These are phyloP conservation scores for Quiscalus mexicanus DNA, from an alignment of 2,113 vertebrate genomes.

Conservation along the genomic window DNA sequence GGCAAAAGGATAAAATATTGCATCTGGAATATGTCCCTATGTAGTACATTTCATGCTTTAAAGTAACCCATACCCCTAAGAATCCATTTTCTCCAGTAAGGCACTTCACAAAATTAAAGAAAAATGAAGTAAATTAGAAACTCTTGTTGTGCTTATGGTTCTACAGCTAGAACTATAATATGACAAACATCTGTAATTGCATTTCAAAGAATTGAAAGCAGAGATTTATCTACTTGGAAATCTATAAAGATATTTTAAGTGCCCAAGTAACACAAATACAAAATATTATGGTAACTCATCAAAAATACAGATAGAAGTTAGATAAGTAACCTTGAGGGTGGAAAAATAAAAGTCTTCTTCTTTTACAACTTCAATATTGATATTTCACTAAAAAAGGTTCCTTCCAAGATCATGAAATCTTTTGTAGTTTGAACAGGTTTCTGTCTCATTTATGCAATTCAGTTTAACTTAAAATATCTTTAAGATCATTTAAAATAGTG, in stretches of 20 bases:
- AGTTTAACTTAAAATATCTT: neutral
- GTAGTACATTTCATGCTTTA: neutral
- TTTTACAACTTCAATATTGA: neutral
- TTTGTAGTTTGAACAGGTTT: neutral
- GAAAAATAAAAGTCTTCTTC: neutral
- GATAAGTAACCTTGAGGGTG: neutral
- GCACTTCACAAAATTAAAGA: neutral
- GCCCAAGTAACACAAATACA: neutral
- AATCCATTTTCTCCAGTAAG: neutral
- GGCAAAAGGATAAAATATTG: neutral
- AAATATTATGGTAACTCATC: neutral
- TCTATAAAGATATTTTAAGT: neutral
- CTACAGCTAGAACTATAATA: neutral
- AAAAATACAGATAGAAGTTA: neutral
- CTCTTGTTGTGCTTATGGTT: neutral
- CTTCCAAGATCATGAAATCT: neutral
- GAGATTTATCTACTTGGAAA: neutral
- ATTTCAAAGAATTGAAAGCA: neutral
- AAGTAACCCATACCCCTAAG: neutral
- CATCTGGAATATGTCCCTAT: neutral
- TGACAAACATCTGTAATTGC: neutral
- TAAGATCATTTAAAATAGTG: neutral
- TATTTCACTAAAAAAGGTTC: neutral
- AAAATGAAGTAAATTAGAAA: neutral
- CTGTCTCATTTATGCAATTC: neutral